These are phyloP conservation scores for Botia kubotai DNA, from an alignment of 2,797 vertebrate genomes.

Conservation along the genomic window DNA sequence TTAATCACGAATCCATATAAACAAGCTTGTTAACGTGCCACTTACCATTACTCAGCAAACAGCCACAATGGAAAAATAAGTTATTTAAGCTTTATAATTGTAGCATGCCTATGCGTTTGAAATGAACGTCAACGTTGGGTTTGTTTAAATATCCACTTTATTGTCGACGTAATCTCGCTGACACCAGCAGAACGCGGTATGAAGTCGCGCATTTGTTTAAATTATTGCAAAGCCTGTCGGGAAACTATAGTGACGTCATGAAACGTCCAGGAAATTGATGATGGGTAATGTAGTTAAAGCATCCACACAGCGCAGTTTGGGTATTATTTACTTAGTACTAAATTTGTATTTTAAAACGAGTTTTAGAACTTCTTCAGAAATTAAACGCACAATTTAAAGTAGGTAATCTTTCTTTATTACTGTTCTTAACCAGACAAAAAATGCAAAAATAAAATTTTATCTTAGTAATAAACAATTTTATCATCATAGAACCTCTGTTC, in stretches of 20 bases:
- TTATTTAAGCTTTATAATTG: not conserved
- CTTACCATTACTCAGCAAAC: constrained; percentile 8
- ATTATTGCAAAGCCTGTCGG: constrained; percentile 54
- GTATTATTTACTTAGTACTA: not conserved
- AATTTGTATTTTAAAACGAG: not conserved
- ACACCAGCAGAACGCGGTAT: not conserved
- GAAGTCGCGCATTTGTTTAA: constrained; percentile 54
- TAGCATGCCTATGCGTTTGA: not conserved
- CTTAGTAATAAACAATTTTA: not conserved
- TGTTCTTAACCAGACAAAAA: not conserved
- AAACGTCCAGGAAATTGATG: not conserved
- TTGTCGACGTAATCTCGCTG: not conserved
- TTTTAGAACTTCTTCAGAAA: too few species aligned
- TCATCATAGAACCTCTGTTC: not conserved
- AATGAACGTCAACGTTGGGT: not conserved
- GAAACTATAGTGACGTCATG: not conserved
- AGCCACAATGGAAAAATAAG: not conserved
- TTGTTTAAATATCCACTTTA: not conserved
- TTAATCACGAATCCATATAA: not conserved
- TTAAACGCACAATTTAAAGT: too few species aligned
- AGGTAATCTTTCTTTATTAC: not conserved
- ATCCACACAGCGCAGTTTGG: not conserved
- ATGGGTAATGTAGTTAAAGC: constrained; percentile 30
- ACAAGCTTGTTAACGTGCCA: constrained; percentile 16
- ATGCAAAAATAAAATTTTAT: not conserved